Evolutionary conservation across 2,888 invertebrate species (phyloP), one percentile per base, ranked within the genome.

Genomic region (Maniola hyperantus): DNA sequence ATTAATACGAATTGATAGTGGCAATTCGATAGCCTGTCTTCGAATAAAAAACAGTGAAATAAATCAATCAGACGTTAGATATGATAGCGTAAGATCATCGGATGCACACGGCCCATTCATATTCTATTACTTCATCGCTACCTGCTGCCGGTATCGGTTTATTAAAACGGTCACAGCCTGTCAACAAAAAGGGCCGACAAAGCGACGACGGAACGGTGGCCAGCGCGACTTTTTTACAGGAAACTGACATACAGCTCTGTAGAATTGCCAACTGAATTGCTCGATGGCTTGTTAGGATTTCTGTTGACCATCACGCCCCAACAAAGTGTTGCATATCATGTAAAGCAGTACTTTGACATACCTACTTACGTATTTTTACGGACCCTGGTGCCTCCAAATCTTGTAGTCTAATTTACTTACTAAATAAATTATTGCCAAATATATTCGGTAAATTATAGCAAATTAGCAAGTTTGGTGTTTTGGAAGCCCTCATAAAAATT

Each of bases 151-250:
- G 81, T 87, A 84, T 89, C 84, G 78, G 83, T 88, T 91, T 91
- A 89, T 88, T 88, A 89, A 91, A 91, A 88, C 89, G 87, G 91
- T 91, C 90, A 89, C 87, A 91, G 87, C 84, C 76, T 77, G 69
- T 71, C 76, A 74, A 83, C 79, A 90, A 91, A 91, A 91, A 91
- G 83, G 82, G 87, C 91, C 91, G 91, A 88, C 91, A 91, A 88
- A 90, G 86, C 73, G 75, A 73, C 80, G 79, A 78, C 79, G 75
- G 78, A 75, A 81, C 78, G 75, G 80, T 81, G 81, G 81, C 80
- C 79, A 76, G 79, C 78, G 78, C 77, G 78, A 79, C 76, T 79
- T 82, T 88, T 89, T 89, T 77, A 77, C 72, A 74, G 72, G 75
- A 54, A 39, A 64, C 68, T 39, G 71, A 77, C 74, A 78, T 71